Evolutionary conservation across 53 echinoderm and acorn worm genomes (phyloP).

Genomic region (Arbacia lixula): DNA sequence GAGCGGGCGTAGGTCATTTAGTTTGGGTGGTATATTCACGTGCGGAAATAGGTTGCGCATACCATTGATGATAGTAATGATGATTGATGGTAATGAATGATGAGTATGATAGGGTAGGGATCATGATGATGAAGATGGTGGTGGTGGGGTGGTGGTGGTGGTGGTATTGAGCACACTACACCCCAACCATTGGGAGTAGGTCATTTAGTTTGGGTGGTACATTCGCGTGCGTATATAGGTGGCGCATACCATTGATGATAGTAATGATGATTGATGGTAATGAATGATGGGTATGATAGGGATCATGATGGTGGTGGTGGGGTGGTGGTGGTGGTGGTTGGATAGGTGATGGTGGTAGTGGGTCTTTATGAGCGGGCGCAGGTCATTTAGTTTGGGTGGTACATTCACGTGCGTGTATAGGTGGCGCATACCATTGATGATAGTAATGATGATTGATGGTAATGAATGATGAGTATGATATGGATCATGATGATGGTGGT

Average conservation of each 20-base stretch:
- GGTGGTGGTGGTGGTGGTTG: conserved; percentile 13
- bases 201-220: too few relatives aligned
- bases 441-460: conserved; percentile 29
- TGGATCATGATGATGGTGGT: conserved; percentile 25
- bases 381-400: too few relatives aligned
- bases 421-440: too few relatives aligned
- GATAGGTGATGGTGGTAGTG: background rate
- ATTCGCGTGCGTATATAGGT: too few relatives aligned
- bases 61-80: background rate
- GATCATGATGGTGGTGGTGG: conserved; percentile 31
- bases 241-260: too few relatives aligned
- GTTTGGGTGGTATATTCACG: too few relatives aligned
- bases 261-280: conserved; percentile 31
- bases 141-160: conserved; percentile 8
- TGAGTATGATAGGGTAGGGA: conserved; percentile 7
- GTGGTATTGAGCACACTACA: background rate
- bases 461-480: conserved; percentile 3
- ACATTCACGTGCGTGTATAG: too few relatives aligned
- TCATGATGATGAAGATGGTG: background rate
- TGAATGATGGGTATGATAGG: background rate
- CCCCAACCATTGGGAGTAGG: too few relatives aligned
- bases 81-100: background rate
- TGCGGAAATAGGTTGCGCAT: too few relatives aligned
- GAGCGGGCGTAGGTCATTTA: too few relatives aligned
- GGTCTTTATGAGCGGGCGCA: too few relatives aligned